Evolutionary conservation across 2,113 vertebrate species (phyloP).

Genomic region (Egretta garzetta): DNA sequence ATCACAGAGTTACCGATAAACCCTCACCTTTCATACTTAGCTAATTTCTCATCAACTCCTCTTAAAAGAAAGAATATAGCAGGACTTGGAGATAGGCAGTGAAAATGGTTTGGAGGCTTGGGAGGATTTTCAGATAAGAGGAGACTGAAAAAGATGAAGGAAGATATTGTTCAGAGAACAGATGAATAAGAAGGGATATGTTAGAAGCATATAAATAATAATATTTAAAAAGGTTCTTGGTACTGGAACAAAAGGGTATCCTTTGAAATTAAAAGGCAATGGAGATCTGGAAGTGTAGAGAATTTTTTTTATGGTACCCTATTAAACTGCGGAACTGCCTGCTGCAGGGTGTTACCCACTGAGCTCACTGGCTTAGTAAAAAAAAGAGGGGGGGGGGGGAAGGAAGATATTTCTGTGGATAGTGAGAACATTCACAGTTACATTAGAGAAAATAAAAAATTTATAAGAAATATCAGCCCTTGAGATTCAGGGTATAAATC

Average conservation of each 20-base stretch:
- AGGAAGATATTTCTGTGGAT: background rate
- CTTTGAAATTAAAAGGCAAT: conserved; percentile 34
- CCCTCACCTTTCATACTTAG: conserved; percentile 47
- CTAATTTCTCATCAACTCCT: conserved; percentile 55
- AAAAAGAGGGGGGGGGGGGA: background rate
- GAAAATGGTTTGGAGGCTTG: conserved; percentile 33
- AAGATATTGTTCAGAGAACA: conserved; percentile 32
- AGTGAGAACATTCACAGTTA: conserved; percentile 37
- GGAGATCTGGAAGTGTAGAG: background rate
- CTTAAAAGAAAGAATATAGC: background rate
- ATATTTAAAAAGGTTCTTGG: background rate
- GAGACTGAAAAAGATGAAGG: conserved; percentile 28
- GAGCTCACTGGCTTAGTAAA: background rate
- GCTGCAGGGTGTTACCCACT: background rate
- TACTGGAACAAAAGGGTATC: background rate
- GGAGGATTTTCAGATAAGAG: conserved; percentile 58
- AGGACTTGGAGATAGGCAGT: conserved; percentile 16
- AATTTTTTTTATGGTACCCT: background rate
- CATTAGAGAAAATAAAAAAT: conserved; percentile 61
- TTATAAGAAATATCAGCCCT: conserved; percentile 60
- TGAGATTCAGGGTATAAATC: conserved; percentile 60
- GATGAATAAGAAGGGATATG: background rate
- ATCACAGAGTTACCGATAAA: conserved; percentile 49
- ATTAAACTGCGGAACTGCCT: conserved; percentile 6
- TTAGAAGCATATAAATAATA: conserved; percentile 58